phyloP scores from a whole-genome alignment of 2,888 invertebrate genomes.

The Tetragonula carbonaria region DNA sequence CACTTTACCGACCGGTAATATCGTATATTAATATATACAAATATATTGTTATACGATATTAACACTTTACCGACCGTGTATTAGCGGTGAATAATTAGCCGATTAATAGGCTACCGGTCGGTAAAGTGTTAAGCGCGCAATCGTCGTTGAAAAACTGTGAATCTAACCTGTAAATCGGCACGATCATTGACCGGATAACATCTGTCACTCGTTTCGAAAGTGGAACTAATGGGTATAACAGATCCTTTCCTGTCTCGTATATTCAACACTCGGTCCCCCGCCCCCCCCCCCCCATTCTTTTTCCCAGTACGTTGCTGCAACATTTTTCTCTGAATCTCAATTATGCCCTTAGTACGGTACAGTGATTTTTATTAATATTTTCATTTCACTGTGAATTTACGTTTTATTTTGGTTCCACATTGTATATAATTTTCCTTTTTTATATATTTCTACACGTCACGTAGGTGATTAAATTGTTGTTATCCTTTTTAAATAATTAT shows the following conservation, averaged over 20 bases:
- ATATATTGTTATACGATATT: too few species aligned
- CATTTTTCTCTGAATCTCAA: not conserved
- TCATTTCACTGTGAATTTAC: not conserved
- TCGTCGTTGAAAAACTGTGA: not conserved
- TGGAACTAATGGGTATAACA: conserved; percentile 14
- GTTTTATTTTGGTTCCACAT: not conserved
- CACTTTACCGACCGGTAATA: too few species aligned
- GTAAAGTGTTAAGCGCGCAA: too few species aligned
- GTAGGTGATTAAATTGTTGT: too few species aligned
- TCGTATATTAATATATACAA: too few species aligned
- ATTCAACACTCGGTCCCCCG: not conserved
- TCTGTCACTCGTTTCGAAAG: conserved; percentile 16
- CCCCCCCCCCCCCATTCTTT: not conserved
- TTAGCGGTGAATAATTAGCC: too few species aligned
- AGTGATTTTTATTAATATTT: conserved; percentile 2
- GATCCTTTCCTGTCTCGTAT: conserved; percentile 13
- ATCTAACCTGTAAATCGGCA: conserved; percentile 16
- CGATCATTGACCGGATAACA: conserved; percentile 38
- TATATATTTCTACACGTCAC: too few species aligned
- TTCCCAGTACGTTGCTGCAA: not conserved
- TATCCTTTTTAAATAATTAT: too few species aligned
- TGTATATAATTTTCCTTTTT: too few species aligned
- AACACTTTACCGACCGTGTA: too few species aligned
- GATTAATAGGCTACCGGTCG: too few species aligned
- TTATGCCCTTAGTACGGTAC: not conserved